Percentiles rank a stretch among this genome's conserved stretches.
phyloP scores from a whole-genome alignment of 1,140 invertebrate species.

The Drosophila asahinai region DNA sequence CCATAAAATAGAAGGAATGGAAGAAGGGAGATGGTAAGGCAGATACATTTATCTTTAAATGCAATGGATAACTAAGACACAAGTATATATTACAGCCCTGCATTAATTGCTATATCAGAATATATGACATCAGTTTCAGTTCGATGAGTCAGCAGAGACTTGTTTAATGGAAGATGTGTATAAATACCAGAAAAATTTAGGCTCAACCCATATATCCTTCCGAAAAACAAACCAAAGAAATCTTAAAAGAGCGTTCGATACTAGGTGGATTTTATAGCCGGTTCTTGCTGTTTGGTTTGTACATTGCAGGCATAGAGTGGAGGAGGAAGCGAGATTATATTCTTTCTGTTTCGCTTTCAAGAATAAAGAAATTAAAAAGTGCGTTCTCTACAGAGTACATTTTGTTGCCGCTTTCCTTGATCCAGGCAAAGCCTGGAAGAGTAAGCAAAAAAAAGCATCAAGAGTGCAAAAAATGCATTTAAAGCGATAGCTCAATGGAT shows the following conservation, averaged over 20 bases:
- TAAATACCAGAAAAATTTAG: not conserved
- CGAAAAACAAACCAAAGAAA: not conserved
- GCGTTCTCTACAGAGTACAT: no score
- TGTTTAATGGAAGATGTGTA: not conserved
- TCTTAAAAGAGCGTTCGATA: not conserved
- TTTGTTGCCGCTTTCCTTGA: no score
- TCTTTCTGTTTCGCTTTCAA: no score
- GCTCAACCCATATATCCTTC: not conserved
- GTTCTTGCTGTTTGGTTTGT: not conserved
- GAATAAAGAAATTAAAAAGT: no score
- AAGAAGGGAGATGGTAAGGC: not conserved
- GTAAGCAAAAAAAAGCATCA: no score
- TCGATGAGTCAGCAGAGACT: conserved; percentile 1
- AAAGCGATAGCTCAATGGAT: no score
- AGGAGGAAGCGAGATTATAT: no score
- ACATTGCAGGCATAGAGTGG: not conserved
- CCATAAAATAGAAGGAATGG: not conserved
- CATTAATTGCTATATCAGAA: not conserved
- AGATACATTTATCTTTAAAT: conserved; percentile 14
- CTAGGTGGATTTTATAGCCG: no score
- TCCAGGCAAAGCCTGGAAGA: no score
- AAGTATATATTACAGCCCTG: not conserved
- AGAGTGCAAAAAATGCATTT: no score
- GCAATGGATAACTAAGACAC: not conserved
- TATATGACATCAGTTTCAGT: conserved; percentile 7